Evolutionary conservation across 2,888 invertebrate species (phyloP), one percentile per base, ranked within the genome.

Genomic region (Atherix ibis): DNA sequence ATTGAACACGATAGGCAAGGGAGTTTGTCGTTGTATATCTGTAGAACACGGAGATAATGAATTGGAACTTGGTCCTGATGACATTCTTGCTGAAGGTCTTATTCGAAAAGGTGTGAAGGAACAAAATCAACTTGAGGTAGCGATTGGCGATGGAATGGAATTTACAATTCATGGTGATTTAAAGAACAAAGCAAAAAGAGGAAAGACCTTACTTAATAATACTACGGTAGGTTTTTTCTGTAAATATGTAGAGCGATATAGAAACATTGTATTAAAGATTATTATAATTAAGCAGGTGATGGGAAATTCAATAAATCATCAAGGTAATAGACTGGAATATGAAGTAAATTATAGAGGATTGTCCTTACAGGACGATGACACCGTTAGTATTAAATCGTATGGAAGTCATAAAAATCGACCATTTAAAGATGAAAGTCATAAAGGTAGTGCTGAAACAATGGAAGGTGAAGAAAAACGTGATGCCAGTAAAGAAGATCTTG

Each of bases 131-230:
- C 70, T 87, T 45, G 88, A 89, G 66, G 85, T 88, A 44, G 85
- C 87, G 41, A 85, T 88, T 52, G 87, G 87, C 31, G 87, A 87
- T 57, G 87, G 87, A 45, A 87, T 88, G 82, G 88, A 88, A 62
- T 85, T 88, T 54, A 87, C 85, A 33, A 87, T 88, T 66, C 87
- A 85, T 62, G 87, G 85, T 74, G 85, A 88, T 66, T 65, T 77
- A 46, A 76, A 73, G 62, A 77, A 74, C 60, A 84, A 83, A 66
- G 68, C 80, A 56, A 83, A 81, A 63, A 76, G 79, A 63, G 77
- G 78, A 50, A 81, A 82, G 67, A 70, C 77, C 52, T 70, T 76
- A 55, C 72, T 82, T 60, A 81, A 80, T 58, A 83, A 81, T 64
- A 77, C 77, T 53, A 75, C 75, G 62, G 69, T 71, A 46, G 71